These are phyloP conservation scores for Coilia nasus DNA, from an alignment of 2,797 vertebrate species.

Conservation along the genomic window DNA sequence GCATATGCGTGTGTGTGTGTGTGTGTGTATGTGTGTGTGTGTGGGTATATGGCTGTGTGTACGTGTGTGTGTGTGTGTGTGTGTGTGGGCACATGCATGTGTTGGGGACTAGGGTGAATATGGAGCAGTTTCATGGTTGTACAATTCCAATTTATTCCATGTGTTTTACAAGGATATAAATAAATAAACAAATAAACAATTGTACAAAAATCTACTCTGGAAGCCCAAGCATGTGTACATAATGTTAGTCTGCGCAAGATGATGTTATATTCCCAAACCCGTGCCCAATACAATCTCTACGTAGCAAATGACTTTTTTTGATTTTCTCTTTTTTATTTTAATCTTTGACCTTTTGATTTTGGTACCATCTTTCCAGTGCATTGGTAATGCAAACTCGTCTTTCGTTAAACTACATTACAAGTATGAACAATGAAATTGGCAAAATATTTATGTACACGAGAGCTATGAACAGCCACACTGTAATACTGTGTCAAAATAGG, in stretches of 20 bases:
- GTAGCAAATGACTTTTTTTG: conserved; percentile 41
- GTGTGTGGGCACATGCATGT: too few species aligned
- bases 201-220: conserved; percentile 99
- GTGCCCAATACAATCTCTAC: conserved; percentile 81
- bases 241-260: conserved; percentile 81
- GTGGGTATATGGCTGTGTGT: not conserved
- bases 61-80: not conserved
- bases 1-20: not conserved
- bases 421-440: conserved; percentile 95
- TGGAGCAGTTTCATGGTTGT: conserved; percentile 70
- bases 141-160: conserved; percentile 97
- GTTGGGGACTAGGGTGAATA: not conserved
- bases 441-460: conserved; percentile 97
- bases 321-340: conserved; percentile 51
- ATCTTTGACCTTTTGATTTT: conserved; percentile 71
- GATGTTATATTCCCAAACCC: conserved; percentile 77
- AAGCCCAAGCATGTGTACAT: conserved; percentile 99
- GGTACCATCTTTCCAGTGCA: conserved; percentile 89
- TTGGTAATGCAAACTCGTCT: conserved; percentile 68
- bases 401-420: conserved; percentile 87
- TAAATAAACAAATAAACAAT: conserved; percentile 96
- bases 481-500: conserved; percentile 95
- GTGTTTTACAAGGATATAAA: conserved; percentile 99
- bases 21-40: too few species aligned
- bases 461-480: conserved; percentile 79